Percentiles rank a stretch among this genome's conserved stretches.
Evolutionary conservation across 2,797 vertebrate species (phyloP).

Genomic region (Phoebastria nigripes): DNA sequence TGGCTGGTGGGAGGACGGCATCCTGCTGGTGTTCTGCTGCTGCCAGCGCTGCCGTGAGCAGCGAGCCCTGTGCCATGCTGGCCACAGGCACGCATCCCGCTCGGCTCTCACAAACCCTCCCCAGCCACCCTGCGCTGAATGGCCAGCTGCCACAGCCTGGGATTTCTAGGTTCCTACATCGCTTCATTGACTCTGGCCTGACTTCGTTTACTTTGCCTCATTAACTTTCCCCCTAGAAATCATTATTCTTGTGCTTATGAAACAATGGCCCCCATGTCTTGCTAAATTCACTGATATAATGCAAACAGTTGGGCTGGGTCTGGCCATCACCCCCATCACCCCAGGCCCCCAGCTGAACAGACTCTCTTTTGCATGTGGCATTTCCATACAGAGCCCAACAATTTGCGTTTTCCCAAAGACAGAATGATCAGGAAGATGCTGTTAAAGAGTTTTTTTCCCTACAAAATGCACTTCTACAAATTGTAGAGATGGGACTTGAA

Average conservation of each 20-base stretch:
- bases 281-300: not conserved
- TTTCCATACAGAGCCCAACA: not conserved
- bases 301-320: not conserved
- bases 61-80: not conserved
- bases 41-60: accelerated
- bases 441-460: not conserved
- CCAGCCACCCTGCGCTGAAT: accelerated
- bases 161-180: not conserved
- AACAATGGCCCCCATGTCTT: not conserved
- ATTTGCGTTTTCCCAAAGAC: not conserved
- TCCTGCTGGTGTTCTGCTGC: not conserved
- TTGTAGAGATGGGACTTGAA: not conserved
- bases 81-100: accelerated
- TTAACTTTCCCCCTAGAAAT: not conserved
- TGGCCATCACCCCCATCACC: not conserved
- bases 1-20: too few species aligned
- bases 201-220: not conserved
- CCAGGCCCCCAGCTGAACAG: not conserved
- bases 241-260: not conserved
- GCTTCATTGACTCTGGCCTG: not conserved
- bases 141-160: not conserved
- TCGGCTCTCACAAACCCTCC: not conserved
- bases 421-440: not conserved
- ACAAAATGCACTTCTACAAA: not conserved
- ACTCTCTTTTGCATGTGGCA: not conserved